Conservation (phyloP, 2,888 invertebrate genomes). For the Agonopterix arenella region DNA sequence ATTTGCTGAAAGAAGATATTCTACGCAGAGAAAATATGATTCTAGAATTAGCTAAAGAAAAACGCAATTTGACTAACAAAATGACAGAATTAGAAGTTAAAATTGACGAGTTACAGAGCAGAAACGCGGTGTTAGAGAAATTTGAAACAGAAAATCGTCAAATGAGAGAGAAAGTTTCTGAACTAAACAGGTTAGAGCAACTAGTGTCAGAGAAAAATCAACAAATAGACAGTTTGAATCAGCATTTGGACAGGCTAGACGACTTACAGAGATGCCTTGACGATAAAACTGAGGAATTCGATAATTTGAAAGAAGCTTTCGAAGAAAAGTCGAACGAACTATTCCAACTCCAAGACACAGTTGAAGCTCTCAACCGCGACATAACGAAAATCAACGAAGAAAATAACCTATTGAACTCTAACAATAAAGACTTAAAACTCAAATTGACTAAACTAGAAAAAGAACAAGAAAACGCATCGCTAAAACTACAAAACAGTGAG, state of each 20-base stretch:
- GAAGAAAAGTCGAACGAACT: conserved; percentile 60
- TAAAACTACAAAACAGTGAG: conserved; percentile 58
- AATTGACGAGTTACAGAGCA: conserved; percentile 63
- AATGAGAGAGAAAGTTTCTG: conserved; percentile 63
- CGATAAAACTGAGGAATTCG: conserved; percentile 68
- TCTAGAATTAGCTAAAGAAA: conserved; percentile 74
- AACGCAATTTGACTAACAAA: conserved; percentile 67
- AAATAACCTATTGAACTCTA: conserved; percentile 48
- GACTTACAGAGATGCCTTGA: conserved; percentile 66
- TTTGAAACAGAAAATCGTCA: conserved; percentile 62
- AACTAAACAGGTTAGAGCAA: conserved; percentile 69
- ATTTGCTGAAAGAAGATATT: conserved; percentile 74
- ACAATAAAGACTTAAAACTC: conserved; percentile 54
- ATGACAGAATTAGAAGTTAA: conserved; percentile 69
- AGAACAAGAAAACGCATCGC: conserved; percentile 60
- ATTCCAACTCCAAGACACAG: conserved; percentile 55
- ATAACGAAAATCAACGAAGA: conserved; percentile 58
- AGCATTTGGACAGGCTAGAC: conserved; percentile 65
- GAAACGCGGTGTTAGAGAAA: conserved; percentile 50
- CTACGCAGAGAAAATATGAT: conserved; percentile 76
- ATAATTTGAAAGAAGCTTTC: conserved; percentile 64
- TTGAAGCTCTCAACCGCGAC: conserved; percentile 48
- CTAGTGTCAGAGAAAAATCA: conserved; percentile 74
- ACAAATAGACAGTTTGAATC: conserved; percentile 71
- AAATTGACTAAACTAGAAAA: conserved; percentile 60